Percentiles rank a stretch among this genome's conserved stretches.
Evolutionary conservation across 2,113 vertebrate genomes (phyloP).

Genomic region (Felis catus): F.catus_Fca126_mat1.0 CM031419.1:137901501-137902000

Average conservation of each 20-base stretch:
- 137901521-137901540: too few relatives aligned
- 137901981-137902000: not conserved
- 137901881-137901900: not conserved
- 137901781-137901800: not conserved
- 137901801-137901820: not conserved
- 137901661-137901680: not conserved
- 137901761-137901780: slow-evolving; percentile 15
- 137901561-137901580: too few relatives aligned
- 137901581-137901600: not conserved
- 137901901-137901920: not conserved
- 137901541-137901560: too few relatives aligned
- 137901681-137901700: not conserved
- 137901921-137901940: not conserved
- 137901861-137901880: not conserved
- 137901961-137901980: slow-evolving; percentile 14
- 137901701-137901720: not conserved
- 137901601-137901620: not conserved
- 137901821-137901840: slow-evolving; percentile 50
- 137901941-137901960: not conserved
- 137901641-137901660: not conserved
- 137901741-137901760: not conserved
- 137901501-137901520: too few relatives aligned
- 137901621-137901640: slow-evolving; percentile 25
- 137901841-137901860: not conserved
- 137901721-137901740: not conserved